A percentile compares a stretch with the other conserved stretches of the same genome.
Conservation (phyloP, 2,888 invertebrate species). For the Stenichneumon culpator region DNA sequence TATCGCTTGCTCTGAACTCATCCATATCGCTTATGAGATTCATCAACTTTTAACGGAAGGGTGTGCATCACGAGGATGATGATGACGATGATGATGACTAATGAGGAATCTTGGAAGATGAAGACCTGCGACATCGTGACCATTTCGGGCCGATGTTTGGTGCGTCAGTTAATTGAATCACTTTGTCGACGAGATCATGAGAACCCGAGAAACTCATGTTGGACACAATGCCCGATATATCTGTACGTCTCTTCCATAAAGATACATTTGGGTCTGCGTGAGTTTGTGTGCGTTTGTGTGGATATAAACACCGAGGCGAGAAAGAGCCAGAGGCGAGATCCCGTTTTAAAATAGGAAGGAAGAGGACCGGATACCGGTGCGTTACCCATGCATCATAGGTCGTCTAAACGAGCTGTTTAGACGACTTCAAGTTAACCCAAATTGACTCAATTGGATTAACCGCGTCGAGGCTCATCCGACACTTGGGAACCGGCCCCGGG, state of each 20-base stretch:
- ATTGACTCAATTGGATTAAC: conserved; percentile 85
- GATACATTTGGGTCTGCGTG: conserved; percentile 23
- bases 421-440: conserved; percentile 85
- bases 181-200: conserved; percentile 50
- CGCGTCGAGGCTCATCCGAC: conserved; percentile 82
- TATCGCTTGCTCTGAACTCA: conserved; percentile 39
- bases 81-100: conserved; percentile 49
- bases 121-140: not conserved
- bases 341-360: conserved; percentile 78
- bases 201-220: conserved; percentile 47
- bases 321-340: conserved; percentile 55
- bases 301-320: conserved; percentile 22
- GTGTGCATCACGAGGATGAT: not conserved
- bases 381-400: conserved; percentile 80
- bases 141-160: conserved; percentile 9
- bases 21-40: conserved; percentile 33
- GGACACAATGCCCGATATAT: conserved; percentile 17
- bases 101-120: conserved; percentile 45
- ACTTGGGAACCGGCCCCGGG: conserved; percentile 83
- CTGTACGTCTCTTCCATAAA: not conserved
- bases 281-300: not conserved
- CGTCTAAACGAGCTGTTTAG: conserved; percentile 85
- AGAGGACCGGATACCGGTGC: conserved; percentile 80
- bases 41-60: conserved; percentile 16
- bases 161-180: conserved; percentile 55